Evolutionary conservation across 2,888 invertebrate species (phyloP).

Genomic region (Leuctra nigra): DNA sequence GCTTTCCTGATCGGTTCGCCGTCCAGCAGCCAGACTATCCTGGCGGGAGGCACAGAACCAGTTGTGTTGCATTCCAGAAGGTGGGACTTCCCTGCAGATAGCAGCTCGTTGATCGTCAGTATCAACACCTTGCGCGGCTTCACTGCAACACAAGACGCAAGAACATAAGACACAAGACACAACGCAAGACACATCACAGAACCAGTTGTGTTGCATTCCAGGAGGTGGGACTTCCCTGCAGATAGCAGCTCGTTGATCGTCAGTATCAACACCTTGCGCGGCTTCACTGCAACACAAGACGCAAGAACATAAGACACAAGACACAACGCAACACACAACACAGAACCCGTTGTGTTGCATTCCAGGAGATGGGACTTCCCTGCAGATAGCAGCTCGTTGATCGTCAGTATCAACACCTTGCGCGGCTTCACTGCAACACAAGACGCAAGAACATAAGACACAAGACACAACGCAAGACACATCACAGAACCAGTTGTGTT

Average conservation of each 20-base stretch:
- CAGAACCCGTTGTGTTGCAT: constrained; percentile 76
- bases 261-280: constrained; percentile 65
- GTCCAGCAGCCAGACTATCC: constrained; percentile 73
- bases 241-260: constrained; percentile 58
- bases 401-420: constrained; percentile 64
- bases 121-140: constrained; percentile 72
- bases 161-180: no score
- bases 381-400: constrained; percentile 58
- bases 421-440: constrained; percentile 77
- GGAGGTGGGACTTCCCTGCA: constrained; percentile 62
- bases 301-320: no score
- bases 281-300: constrained; percentile 79
- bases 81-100: constrained; percentile 66
- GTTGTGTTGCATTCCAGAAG: constrained; percentile 67
- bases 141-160: constrained; percentile 58
- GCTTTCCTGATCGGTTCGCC: constrained; percentile 57
- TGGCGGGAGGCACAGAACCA: constrained; percentile 77
- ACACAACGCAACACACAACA: no score
- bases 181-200: no score
- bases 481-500: constrained; percentile 76
- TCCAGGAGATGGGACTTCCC: constrained; percentile 61
- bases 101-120: constrained; percentile 55
- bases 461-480: no score
- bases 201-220: constrained; percentile 71
- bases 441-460: no score